Evolutionary conservation across 2,113 vertebrate species (phyloP).

Genomic region (Suncus etruscus): DNA sequence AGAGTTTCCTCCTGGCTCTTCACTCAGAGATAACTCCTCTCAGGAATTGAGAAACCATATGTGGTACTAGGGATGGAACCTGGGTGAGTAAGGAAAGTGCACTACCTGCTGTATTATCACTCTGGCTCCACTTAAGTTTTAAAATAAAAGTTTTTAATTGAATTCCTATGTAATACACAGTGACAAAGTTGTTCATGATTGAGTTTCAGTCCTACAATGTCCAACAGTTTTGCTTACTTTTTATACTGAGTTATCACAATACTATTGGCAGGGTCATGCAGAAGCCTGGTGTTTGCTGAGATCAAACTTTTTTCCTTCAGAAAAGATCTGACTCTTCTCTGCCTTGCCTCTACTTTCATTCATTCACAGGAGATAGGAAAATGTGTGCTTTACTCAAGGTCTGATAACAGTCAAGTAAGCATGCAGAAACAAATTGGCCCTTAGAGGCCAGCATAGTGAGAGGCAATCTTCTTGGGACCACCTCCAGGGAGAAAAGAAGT

Average conservation of each 20-base stretch:
- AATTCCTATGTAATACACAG: no score
- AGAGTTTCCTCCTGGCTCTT: no score
- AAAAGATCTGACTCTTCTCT: background rate
- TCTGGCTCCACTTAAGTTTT: no score
- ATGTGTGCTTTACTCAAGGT: background rate
- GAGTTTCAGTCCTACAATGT: no score
- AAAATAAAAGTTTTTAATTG: no score
- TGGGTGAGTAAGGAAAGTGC: no score
- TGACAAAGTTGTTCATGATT: no score
- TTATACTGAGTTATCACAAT: constrained; percentile 17
- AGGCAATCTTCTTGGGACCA: background rate
- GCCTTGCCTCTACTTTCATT: background rate
- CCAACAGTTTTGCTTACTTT: background rate
- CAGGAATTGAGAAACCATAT: no score
- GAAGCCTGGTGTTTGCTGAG: background rate
- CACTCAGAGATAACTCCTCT: no score
- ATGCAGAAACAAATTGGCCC: background rate
- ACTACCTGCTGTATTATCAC: no score
- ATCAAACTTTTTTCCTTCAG: constrained; percentile 8
- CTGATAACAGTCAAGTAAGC: background rate
- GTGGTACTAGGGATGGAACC: no score
- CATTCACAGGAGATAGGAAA: background rate
- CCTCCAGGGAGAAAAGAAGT: background rate
- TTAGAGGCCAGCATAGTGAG: background rate
- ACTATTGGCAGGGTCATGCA: constrained; percentile 10